phyloP scores from a whole-genome alignment of 2,113 vertebrate species.

The Halcyon malimbica region DNA sequence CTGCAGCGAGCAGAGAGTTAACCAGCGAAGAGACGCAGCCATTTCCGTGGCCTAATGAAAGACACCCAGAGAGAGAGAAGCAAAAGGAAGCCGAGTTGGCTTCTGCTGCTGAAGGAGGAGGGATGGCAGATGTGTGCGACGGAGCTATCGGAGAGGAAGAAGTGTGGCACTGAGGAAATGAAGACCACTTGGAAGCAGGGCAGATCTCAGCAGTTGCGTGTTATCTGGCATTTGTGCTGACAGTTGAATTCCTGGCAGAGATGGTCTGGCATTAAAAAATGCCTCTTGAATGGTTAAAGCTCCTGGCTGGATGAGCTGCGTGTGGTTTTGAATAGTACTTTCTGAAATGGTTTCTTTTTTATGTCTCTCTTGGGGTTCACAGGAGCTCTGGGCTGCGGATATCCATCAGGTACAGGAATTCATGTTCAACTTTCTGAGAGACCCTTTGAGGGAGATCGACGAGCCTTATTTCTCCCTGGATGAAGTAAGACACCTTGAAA shows the following conservation, averaged over 20 bases:
- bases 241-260: neutral
- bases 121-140: neutral
- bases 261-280: neutral
- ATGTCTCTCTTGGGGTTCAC: neutral
- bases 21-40: neutral
- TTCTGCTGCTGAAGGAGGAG: neutral
- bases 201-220: neutral
- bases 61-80: neutral
- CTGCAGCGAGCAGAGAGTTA: neutral
- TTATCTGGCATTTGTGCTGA: neutral
- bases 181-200: neutral
- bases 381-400: constrained; percentile 94
- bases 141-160: neutral
- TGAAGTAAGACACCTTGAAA: constrained; percentile 76
- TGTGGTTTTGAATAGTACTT: neutral
- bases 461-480: constrained; percentile 92
- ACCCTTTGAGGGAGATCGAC: constrained; percentile 95
- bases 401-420: constrained; percentile 89
- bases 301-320: neutral
- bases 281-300: neutral
- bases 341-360: neutral
- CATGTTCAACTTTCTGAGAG: constrained; percentile 92
- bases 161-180: neutral
- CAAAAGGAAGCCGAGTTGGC: neutral
- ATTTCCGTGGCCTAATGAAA: neutral